Conservation (phyloP, 1,140 invertebrate species). For the Polyergus mexicanus region DNA sequence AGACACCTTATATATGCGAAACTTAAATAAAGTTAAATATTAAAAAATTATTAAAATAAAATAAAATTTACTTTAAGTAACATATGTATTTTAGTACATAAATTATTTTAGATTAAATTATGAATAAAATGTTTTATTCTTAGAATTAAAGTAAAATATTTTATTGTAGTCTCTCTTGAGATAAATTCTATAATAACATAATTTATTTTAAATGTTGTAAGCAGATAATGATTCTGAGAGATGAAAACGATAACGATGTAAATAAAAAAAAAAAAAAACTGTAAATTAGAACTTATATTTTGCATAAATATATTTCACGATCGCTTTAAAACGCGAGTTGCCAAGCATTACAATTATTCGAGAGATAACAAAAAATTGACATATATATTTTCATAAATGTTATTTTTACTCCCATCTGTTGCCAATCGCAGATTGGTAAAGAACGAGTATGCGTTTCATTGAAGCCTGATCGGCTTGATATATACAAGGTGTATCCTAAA, state of each 20-base stretch:
- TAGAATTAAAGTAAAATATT: background rate
- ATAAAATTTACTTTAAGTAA: background rate
- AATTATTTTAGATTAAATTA: too few species aligned
- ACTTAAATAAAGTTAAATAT: background rate
- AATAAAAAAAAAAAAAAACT: conserved; percentile 84
- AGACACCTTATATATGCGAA: too few species aligned
- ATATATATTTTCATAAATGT: background rate
- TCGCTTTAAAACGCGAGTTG: conserved; percentile 44
- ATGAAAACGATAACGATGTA: conserved; percentile 73
- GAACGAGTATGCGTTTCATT: too few species aligned
- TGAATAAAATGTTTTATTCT: too few species aligned
- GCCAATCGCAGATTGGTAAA: too few species aligned
- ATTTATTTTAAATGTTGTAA: conserved; percentile 76
- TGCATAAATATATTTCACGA: conserved; percentile 74
- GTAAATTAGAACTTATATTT: conserved; percentile 79
- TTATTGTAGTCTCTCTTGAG: conserved; percentile 7
- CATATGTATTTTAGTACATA: too few species aligned
- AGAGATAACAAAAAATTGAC: background rate
- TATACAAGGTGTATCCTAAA: too few species aligned
- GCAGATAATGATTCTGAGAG: conserved; percentile 65
- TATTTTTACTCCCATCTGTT: background rate
- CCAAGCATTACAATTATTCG: background rate
- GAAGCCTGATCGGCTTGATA: too few species aligned
- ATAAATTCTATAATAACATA: conserved; percentile 20
- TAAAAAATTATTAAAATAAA: background rate